Percentiles rank a stretch among this genome's conserved stretches.
Evolutionary conservation across 37 sponge, comb jelly and placozoan genomes (phyloP).

Genomic region (Spongilla lacustris): DNA sequence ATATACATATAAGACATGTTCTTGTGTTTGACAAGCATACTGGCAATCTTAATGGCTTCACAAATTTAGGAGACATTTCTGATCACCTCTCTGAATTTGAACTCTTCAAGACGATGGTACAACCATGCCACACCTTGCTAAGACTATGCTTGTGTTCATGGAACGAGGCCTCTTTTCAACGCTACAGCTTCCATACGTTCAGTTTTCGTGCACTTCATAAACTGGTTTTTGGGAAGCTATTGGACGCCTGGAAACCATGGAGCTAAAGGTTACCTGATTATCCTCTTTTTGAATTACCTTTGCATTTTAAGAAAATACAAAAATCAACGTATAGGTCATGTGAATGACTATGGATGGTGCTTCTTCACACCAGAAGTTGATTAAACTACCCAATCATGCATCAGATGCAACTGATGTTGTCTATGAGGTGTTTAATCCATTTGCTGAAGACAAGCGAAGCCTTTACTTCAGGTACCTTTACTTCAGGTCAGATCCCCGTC

Average conservation of each 20-base stretch:
- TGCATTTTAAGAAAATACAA: too few species aligned
- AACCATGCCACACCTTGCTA: conserved; percentile 16
- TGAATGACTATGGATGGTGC: too few species aligned
- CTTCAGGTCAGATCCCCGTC: too few species aligned
- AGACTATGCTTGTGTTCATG: conserved; percentile 43
- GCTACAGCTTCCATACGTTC: conserved; percentile 38
- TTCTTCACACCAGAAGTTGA: too few species aligned
- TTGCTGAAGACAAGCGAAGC: too few species aligned
- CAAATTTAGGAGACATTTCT: conserved; percentile 19
- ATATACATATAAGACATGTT: conserved; percentile 44
- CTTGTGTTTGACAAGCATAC: conserved; percentile 53
- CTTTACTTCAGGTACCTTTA: too few species aligned
- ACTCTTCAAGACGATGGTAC: background rate
- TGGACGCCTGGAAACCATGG: background rate
- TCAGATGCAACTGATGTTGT: too few species aligned
- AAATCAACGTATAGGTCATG: too few species aligned
- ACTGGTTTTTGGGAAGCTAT: conserved; percentile 56
- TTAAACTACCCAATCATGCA: too few species aligned
- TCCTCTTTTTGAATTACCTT: too few species aligned
- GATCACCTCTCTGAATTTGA: conserved; percentile 32
- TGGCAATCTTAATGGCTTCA: conserved; percentile 27
- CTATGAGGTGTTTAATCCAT: too few species aligned
- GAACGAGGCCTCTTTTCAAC: conserved; percentile 35
- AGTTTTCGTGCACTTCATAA: conserved; percentile 26
- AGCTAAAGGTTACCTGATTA: background rate